Evolutionary conservation across 1,140 invertebrate species (phyloP).

Genomic region (Helicoverpa zea): DNA sequence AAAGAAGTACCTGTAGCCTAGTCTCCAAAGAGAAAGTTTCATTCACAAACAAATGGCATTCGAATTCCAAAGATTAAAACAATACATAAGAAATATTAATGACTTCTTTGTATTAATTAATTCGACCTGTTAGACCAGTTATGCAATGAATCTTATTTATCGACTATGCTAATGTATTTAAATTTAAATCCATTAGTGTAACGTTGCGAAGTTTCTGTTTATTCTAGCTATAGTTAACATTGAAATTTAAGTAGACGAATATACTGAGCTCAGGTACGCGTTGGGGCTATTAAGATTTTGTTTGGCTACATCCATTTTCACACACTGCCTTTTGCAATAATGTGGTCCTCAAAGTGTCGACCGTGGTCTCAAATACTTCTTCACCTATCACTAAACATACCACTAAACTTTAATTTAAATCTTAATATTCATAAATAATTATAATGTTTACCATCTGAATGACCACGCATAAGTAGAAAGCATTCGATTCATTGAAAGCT

Average conservation of each 20-base stretch:
- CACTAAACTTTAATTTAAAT: too few relatives aligned
- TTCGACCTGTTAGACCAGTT: slow-evolving; percentile 35
- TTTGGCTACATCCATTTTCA: too few relatives aligned
- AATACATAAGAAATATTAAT: slow-evolving; percentile 32
- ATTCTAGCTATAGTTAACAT: slow-evolving; percentile 39
- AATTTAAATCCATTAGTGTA: slow-evolving; percentile 47
- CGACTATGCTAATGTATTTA: slow-evolving; percentile 49
- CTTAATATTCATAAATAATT: too few relatives aligned
- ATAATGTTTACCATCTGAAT: background rate
- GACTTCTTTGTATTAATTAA: slow-evolving; percentile 47
- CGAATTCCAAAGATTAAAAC: slow-evolving; percentile 3
- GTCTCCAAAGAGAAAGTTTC: background rate
- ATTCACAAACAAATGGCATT: slow-evolving; percentile 2
- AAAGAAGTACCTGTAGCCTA: too few relatives aligned
- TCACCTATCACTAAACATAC: too few relatives aligned
- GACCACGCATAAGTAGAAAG: background rate
- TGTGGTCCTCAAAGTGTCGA: too few relatives aligned
- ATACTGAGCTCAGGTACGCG: background rate
- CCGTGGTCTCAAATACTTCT: too few relatives aligned
- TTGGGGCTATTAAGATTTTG: background rate
- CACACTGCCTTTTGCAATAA: too few relatives aligned
- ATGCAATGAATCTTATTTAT: slow-evolving; percentile 51
- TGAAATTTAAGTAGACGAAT: slow-evolving; percentile 39
- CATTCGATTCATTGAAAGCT: background rate
- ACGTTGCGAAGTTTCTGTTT: slow-evolving; percentile 39